Conservation (phyloP, 2,888 invertebrate genomes). For the Drosophila paranaensis region DNA sequence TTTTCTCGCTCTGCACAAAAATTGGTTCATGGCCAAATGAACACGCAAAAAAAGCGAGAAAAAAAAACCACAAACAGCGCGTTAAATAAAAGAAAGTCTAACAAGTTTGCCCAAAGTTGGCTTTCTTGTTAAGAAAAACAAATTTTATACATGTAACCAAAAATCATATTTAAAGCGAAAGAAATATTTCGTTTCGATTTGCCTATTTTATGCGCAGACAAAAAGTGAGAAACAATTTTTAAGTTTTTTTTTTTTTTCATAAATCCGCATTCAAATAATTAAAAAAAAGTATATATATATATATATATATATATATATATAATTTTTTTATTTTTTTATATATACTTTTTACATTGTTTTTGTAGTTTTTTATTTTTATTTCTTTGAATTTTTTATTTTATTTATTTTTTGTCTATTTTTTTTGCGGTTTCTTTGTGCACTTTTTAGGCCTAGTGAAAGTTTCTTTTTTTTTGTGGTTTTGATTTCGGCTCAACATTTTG, state of each 20-base stretch:
- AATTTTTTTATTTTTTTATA: background rate
- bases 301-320: background rate
- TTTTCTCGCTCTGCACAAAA: conserved; percentile 20
- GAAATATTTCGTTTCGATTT: conserved; percentile 10
- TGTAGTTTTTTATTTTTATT: background rate
- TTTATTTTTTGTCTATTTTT: background rate
- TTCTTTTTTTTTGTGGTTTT: background rate
- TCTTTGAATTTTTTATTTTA: background rate
- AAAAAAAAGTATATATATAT: no score
- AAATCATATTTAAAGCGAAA: conserved; percentile 28
- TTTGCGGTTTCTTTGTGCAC: background rate
- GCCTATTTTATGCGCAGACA: background rate
- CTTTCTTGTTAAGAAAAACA: conserved; percentile 30
- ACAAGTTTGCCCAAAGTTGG: conserved; percentile 18
- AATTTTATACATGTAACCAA: conserved; percentile 2
- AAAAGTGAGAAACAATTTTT: background rate
- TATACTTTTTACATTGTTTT: background rate
- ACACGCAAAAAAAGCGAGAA: background rate
- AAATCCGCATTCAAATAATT: no score
- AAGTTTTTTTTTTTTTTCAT: no score
- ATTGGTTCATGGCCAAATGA: conserved; percentile 59
- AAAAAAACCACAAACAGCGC: conserved; percentile 11
- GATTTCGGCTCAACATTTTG: background rate
- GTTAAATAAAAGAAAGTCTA: conserved; percentile 62
- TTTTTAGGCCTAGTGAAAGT: conserved; percentile 51